Base-by-base conservation (phyloP, 2,113 vertebrate species). In the Cygnus buccinator region DNA sequence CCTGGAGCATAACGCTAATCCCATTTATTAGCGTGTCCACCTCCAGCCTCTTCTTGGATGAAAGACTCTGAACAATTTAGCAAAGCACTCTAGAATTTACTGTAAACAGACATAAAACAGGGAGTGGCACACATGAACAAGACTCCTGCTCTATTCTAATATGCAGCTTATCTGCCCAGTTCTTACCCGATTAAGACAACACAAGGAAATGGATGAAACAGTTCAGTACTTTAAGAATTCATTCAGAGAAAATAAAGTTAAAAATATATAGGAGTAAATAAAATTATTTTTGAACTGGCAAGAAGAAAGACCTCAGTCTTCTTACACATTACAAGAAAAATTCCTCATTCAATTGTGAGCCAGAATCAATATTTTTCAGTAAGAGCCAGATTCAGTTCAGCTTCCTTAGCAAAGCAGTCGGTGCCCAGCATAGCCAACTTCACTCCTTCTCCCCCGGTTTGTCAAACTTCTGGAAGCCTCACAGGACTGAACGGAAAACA, bases 301-400 rank as follows among this genome's bases (percentile, higher is more conserved):
- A 94, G 89, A 88, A 95, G 48, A 96, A 84, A 96, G 92, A 94
- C 92, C 89, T 93, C 95, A 94, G 95, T 83, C 94, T 79, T 95
- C 94, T 95, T 95, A 87, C 91, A 94, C 81, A 78, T 94, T 87
- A 92, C 89, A 93, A 96, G 95, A 96, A 97, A 95, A 96, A 96
- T 73, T 95, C 90, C 90, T 96, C 95, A 95, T 96, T 96, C 96
- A 95, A 92, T 95, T 94, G 87, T 94, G 92, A 94, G 95, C 95
- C 95, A 96, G 96, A 97, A 97, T 96, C 96, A 97, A 96, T 97
- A 96, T 96, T 97, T 96, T 96, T 96, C 96, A 97, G 12, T 79
- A 72, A 87, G 57, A 96, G 94, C 94, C 96, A 96, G 94, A 94
- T 92, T 96, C 94, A 94, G 95, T 97, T 96, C 92, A 65, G 74